Evolutionary conservation across 2,888 invertebrate species (phyloP).

Genomic region (Drosophila parthenogenetica): DNA sequence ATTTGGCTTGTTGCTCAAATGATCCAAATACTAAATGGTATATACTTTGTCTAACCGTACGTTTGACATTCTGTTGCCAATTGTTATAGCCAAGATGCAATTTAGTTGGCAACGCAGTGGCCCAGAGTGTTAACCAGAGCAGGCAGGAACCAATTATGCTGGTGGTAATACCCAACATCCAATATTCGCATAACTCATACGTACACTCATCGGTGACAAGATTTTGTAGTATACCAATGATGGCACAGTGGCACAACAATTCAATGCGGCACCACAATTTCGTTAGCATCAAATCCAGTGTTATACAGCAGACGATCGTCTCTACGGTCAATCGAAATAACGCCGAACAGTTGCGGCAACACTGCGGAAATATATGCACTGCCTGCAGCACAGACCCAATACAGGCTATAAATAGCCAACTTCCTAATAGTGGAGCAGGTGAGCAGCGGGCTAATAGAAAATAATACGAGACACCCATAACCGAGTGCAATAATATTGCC

Average conservation of each 20-base stretch:
- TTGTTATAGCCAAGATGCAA: slow-evolving; percentile 9
- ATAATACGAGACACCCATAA: slow-evolving; percentile 71
- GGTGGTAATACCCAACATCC: slow-evolving; percentile 56
- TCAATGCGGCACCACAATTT: slow-evolving; percentile 71
- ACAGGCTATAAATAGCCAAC: slow-evolving; percentile 67
- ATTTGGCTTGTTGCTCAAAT: neutral
- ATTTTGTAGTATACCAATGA: slow-evolving; percentile 50
- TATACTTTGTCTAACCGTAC: slow-evolving; percentile 15
- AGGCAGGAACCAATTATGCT: slow-evolving; percentile 59
- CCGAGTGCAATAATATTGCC: slow-evolving; percentile 60
- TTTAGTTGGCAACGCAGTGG: slow-evolving; percentile 47
- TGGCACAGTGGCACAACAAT: slow-evolving; percentile 63
- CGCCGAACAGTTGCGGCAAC: slow-evolving; percentile 26
- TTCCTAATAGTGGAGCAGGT: slow-evolving; percentile 57
- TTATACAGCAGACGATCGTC: slow-evolving; percentile 56
- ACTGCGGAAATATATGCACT: slow-evolving; percentile 45
- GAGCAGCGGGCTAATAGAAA: slow-evolving; percentile 38
- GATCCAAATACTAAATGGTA: slow-evolving; percentile 30
- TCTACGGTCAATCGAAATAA: slow-evolving; percentile 45
- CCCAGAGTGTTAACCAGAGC: slow-evolving; percentile 64
- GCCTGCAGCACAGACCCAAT: slow-evolving; percentile 46
- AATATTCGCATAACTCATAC: slow-evolving; percentile 58
- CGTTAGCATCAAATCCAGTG: slow-evolving; percentile 56
- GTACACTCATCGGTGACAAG: slow-evolving; percentile 49
- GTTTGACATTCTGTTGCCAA: slow-evolving; percentile 25